Conservation (phyloP, 2,888 invertebrate genomes). For the Dicyrtomina minuta region DNA sequence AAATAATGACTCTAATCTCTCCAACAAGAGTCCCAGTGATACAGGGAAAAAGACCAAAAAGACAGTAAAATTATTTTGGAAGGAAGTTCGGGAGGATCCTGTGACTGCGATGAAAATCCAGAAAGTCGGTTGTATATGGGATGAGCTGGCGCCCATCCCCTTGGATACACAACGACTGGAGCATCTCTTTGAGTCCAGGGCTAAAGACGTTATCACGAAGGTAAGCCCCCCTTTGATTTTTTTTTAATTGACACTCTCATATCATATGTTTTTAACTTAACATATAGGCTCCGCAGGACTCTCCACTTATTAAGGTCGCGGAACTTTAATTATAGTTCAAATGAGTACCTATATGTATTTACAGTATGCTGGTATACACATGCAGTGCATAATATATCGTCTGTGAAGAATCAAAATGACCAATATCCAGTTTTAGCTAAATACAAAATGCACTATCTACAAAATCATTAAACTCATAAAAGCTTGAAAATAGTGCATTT, state of each 20-base stretch:
- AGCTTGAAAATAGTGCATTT: too few relatives aligned
- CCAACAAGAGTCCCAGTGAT: constrained; percentile 54
- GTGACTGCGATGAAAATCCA: constrained; percentile 63
- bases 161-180: constrained; percentile 92
- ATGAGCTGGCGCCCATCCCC: constrained; percentile 77
- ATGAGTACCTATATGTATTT: too few relatives aligned
- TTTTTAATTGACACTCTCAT: neutral
- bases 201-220: constrained; percentile 93
- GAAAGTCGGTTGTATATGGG: constrained; percentile 71
- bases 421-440: too few relatives aligned
- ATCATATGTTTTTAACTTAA: too few relatives aligned
- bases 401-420: too few relatives aligned
- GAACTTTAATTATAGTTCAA: too few relatives aligned
- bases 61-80: constrained; percentile 98
- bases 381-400: too few relatives aligned
- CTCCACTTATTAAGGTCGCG: neutral
- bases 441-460: too few relatives aligned
- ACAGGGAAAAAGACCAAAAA: constrained; percentile 84
- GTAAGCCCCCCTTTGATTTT: constrained; percentile 66
- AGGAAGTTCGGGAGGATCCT: constrained; percentile 82
- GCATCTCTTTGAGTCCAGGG: constrained; percentile 93
- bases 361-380: too few relatives aligned
- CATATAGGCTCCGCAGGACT: neutral
- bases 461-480: too few relatives aligned
- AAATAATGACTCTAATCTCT: constrained; percentile 54